Evolutionary conservation across 2,113 vertebrate genomes (phyloP).

Genomic region (Astatoreochromis straeleni): DNA sequence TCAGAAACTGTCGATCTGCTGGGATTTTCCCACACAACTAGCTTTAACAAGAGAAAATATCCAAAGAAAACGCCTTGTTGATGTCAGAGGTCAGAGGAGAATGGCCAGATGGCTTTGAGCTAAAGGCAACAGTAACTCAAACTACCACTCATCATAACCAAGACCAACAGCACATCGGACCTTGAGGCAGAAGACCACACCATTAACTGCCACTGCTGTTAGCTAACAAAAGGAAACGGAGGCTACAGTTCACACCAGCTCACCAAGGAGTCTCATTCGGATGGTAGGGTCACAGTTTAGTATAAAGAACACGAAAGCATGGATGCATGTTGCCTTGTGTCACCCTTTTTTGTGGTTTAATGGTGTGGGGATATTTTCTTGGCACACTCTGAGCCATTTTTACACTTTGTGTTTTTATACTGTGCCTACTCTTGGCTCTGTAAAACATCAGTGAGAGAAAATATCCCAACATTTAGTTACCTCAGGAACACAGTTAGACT

Average conservation of each 20-base stretch:
- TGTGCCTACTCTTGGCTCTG: background rate
- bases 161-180: background rate
- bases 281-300: background rate
- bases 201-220: accelerated
- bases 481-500: background rate
- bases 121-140: background rate
- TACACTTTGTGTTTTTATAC: background rate
- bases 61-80: background rate
- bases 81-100: background rate
- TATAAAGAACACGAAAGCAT: background rate
- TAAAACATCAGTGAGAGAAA: background rate
- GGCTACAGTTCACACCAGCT: background rate
- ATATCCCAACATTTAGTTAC: background rate
- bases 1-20: accelerated
- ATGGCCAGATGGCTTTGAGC: background rate
- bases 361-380: background rate
- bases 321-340: background rate
- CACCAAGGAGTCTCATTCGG: background rate
- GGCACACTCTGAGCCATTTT: background rate
- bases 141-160: background rate
- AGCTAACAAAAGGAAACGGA: background rate
- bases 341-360: background rate
- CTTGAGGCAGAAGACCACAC: background rate
- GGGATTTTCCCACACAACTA: background rate
- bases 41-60: background rate